Conservation (phyloP, 2,888 invertebrate genomes). For the Epicampocera succincta region DNA sequence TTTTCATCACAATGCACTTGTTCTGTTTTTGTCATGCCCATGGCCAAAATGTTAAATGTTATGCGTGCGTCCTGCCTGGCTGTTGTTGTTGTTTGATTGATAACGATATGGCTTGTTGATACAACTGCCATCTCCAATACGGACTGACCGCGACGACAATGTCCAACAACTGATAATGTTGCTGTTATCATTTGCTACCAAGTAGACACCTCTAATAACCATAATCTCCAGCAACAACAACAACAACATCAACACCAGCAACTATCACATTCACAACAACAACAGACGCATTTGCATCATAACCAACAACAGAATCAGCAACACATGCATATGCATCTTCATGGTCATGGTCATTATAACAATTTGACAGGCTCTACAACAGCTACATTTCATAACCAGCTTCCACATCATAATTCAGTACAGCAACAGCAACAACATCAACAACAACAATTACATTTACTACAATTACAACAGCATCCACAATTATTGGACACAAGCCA, state of each 20-base stretch:
- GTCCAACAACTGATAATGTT: neutral
- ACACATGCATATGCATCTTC: constrained; percentile 69
- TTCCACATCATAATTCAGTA: constrained; percentile 55
- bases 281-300: constrained; percentile 73
- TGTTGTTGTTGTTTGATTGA: constrained; percentile 57
- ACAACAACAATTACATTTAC: constrained; percentile 38
- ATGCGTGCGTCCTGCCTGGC: constrained; percentile 31
- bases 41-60: constrained; percentile 45
- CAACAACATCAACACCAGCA: constrained; percentile 74
- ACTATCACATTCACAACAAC: constrained; percentile 69
- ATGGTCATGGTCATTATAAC: constrained; percentile 68
- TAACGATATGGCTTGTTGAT: constrained; percentile 29
- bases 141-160: constrained; percentile 2
- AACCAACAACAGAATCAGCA: constrained; percentile 72
- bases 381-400: constrained; percentile 72
- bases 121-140: neutral
- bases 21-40: constrained; percentile 51
- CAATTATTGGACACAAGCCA: constrained; percentile 59
- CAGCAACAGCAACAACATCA: constrained; percentile 36
- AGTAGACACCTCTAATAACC: constrained; percentile 61
- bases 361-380: constrained; percentile 70
- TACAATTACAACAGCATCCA: constrained; percentile 37
- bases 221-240: constrained; percentile 74
- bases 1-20: constrained; percentile 50
- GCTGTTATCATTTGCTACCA: neutral